Base-by-base conservation (phyloP, 1,140 invertebrate species). In the Dendroctonus valens region DNA sequence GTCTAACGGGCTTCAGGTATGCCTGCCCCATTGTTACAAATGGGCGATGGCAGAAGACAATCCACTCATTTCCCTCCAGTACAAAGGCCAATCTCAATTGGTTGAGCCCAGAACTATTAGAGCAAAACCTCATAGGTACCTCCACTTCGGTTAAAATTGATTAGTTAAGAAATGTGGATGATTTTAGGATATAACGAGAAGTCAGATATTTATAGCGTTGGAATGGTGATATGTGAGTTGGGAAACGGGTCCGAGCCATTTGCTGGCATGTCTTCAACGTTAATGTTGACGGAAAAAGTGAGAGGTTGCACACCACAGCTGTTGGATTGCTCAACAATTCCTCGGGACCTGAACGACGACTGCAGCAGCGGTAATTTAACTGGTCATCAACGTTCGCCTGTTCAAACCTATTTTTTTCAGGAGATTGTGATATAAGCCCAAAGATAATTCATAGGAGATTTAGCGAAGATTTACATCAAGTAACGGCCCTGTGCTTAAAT, bases 271-370 rank as follows among this genome's bases (percentile, higher is more conserved):
- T 83, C 89, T 26, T 87, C 88, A 40, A 95, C 92, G 0, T 83
- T 94, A 70, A 94, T 96, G 92, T 82, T 94, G 52, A 89, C 91
- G 4, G 92, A 95, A 80, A 97, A 96, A 80, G 83, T 96, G 7
- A 83, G 89, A 59, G 92, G 92, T 9, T 86, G 84, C 70, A 84
- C 86, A 8, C 91, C 92, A 15, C 86, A 88, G 59, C 79, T 94
- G 63, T 79, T 93, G 38, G 93, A 95, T 80, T 85, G 83, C 69
- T 87, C 87, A 9, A 93, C 91, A 2, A 85, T 89, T 71, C 82
- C 83, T 5, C 78, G 81, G 41, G 82, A 81, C 60, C 83, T 84
- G 67, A 82, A 85, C 62, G 72, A 73, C 41, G 80, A 83, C 57
- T 79, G 78, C 70, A 63, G 59, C 52, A 77, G 79, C 67, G 79